Evolutionary conservation across 2,888 invertebrate species (phyloP).

Genomic region (Chymomyza fuscimana): DNA sequence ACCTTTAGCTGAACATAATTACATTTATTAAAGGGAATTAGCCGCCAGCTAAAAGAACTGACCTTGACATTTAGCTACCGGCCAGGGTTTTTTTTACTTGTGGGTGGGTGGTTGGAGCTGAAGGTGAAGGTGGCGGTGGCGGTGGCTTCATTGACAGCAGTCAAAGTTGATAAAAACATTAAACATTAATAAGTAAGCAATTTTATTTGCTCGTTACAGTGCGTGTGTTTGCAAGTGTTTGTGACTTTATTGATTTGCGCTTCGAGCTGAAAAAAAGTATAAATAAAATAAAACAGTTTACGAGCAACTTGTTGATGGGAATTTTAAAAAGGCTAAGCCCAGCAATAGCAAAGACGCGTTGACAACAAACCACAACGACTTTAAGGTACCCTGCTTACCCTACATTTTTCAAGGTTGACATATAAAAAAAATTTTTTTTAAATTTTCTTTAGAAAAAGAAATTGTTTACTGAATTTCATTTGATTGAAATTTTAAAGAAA

Average conservation of each 20-base stretch:
- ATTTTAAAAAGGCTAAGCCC: neutral
- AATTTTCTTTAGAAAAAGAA: too few species aligned
- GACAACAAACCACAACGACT: neutral
- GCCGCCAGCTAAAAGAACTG: constrained; percentile 22
- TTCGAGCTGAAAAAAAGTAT: neutral
- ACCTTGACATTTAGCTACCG: constrained; percentile 47
- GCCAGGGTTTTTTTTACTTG: constrained; percentile 13
- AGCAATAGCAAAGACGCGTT: neutral
- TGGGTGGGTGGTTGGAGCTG: constrained; percentile 10
- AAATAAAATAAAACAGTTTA: neutral
- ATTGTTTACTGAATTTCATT: too few species aligned
- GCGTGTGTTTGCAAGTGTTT: neutral
- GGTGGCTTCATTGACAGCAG: neutral
- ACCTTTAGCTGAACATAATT: constrained; percentile 36
- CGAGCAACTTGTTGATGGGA: neutral
- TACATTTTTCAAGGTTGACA: too few species aligned
- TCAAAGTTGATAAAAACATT: constrained; percentile 6
- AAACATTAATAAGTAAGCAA: constrained; percentile 6
- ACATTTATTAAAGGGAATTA: constrained; percentile 26
- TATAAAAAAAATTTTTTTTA: too few species aligned
- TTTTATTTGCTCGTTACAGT: constrained; percentile 7
- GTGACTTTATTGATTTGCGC: neutral
- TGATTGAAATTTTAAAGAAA: too few species aligned
- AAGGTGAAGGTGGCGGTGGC: neutral
- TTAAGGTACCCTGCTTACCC: neutral